Percentiles rank a stretch among this genome's conserved stretches.
phyloP scores from a whole-genome alignment of 2,888 invertebrate genomes.

The Phortica okadai region DNA sequence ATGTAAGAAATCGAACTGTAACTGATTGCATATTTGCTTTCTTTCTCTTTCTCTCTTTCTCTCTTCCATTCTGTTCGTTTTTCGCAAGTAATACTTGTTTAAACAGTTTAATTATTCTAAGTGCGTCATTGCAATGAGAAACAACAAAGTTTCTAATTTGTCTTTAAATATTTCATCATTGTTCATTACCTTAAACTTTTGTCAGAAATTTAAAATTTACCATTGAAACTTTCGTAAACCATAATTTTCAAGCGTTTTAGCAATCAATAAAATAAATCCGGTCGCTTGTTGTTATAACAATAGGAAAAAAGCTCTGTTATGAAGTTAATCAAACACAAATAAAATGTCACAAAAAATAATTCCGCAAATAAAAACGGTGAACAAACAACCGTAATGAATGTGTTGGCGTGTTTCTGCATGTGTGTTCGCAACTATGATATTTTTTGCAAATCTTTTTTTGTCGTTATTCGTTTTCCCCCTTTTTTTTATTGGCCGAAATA shows the following conservation, averaged over 20 bases:
- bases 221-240: not conserved
- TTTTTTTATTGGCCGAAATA: not conserved
- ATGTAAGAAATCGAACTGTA: not conserved
- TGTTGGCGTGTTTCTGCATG: not conserved
- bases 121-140: too few species aligned
- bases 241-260: not conserved
- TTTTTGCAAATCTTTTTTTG: not conserved
- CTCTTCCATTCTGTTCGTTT: too few species aligned
- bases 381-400: not conserved
- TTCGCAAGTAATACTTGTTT: too few species aligned
- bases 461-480: not conserved
- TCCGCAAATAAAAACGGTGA: not conserved
- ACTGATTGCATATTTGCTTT: not conserved
- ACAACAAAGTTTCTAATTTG: too few species aligned
- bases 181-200: too few species aligned
- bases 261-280: slow-evolving; percentile 13
- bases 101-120: too few species aligned
- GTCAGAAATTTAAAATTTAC: too few species aligned
- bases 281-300: not conserved
- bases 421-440: not conserved
- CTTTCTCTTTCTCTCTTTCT: not conserved
- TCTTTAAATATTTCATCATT: too few species aligned
- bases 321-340: slow-evolving; percentile 41
- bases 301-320: slow-evolving; percentile 15
- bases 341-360: slow-evolving; percentile 18